Evolutionary conservation across 2,888 invertebrate genomes (phyloP).

Genomic region (Cecidostiba fungosa): DNA sequence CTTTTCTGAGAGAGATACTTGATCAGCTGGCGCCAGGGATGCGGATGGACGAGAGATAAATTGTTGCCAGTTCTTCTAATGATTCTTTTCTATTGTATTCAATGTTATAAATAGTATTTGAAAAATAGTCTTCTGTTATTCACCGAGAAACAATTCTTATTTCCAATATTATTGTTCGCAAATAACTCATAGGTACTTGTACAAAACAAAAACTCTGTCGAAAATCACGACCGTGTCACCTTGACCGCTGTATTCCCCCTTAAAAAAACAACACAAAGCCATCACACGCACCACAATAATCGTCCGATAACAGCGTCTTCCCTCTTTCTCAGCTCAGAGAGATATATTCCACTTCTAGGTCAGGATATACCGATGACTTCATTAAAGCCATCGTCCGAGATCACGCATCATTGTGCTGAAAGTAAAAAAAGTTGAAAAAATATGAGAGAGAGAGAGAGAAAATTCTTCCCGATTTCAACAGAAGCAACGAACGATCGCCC

Average conservation of each 20-base stretch:
- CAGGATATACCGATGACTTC: conserved; percentile 7
- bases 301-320: background rate
- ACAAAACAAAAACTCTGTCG: too few species aligned
- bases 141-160: too few species aligned
- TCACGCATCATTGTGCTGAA: conserved; percentile 41
- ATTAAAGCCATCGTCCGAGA: background rate
- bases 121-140: too few species aligned
- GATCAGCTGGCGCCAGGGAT: conserved; percentile 25
- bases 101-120: too few species aligned
- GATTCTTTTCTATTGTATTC: too few species aligned
- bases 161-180: too few species aligned
- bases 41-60: background rate
- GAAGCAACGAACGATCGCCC: background rate
- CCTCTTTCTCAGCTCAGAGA: background rate
- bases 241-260: too few species aligned
- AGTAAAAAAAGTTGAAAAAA: background rate
- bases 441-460: background rate
- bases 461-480: conserved; percentile 12
- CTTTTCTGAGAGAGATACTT: background rate
- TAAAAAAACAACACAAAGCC: too few species aligned
- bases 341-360: background rate
- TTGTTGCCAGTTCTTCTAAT: too few species aligned
- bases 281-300: background rate
- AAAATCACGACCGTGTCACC: too few species aligned
- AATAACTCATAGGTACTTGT: too few species aligned